Evolutionary conservation across 2,888 invertebrate genomes (phyloP), one percentile per base, ranked within the genome.

Genomic region (Synanthedon andrenaeformis): DNA sequence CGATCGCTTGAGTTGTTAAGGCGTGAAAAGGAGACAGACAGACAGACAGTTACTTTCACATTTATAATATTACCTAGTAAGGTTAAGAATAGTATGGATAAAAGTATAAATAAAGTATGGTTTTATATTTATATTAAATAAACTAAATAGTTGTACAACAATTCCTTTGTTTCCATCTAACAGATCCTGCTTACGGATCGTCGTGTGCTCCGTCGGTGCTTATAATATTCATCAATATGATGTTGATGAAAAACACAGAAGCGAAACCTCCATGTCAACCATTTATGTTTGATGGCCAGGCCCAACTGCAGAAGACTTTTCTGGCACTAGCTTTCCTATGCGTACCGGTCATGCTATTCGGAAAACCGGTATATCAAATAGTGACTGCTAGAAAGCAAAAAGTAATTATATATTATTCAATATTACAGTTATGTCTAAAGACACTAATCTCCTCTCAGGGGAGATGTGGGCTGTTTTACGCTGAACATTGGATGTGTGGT

Each of bases 211-310:
- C 95, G 0, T 93, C 93, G 35, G 90, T 95, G 0, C 88, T 95
- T 17, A 94, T 95, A 56, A 91, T 92, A 56, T 92, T 94, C 67
- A 95, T 94, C 75, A 94, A 94, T 76, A 95, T 95, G 95, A 91
- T 92, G 82, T 79, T 93, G 63, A 74, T 91, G 65, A 92, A 90
- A 65, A 60, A 73, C 54, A 67, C 83, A 0, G 75, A 75, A 0
- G 72, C 73, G 10, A 77, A 79, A 6, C 63, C 71, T 0, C 85
- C 80, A 0, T 92, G 92, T 65, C 72, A 82, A 1, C 72, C 82
- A 1, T 89, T 84, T 63, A 92, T 92, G 90, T 92, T 89, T 57
- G 74, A 82, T 0, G 88, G 89, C 0, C 92, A 92, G 67, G 76
- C 79, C 0, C 66, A 61, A 0, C 61, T 95, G 3, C 94, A 96